A percentile compares a stretch with the other conserved stretches of the same genome.
These are phyloP conservation scores for Pardalotus punctatus DNA, from an alignment of 2,113 vertebrate genomes.

Conservation along the genomic window DNA sequence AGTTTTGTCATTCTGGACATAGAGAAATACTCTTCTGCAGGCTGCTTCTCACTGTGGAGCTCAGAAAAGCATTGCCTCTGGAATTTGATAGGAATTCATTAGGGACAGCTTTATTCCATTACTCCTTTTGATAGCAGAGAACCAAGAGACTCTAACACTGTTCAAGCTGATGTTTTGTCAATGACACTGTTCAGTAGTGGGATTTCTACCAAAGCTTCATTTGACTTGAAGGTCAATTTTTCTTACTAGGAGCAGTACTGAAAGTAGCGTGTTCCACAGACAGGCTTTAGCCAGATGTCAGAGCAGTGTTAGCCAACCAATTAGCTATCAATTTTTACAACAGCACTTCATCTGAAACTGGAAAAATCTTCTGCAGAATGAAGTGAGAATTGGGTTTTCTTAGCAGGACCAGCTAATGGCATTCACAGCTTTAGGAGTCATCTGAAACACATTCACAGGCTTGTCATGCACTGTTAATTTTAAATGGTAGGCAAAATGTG, in stretches of 20 bases:
- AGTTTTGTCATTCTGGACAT: not conserved
- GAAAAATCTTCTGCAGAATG: not conserved
- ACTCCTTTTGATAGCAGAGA: not conserved
- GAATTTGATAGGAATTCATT: slow-evolving; percentile 15
- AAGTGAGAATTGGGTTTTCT: not conserved
- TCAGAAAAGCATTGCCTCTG: slow-evolving; percentile 1
- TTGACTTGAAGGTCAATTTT: not conserved
- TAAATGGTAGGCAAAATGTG: not conserved
- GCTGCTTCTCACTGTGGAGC: not conserved
- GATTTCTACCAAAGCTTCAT: not conserved
- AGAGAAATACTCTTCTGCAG: not conserved
- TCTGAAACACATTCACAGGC: not conserved
- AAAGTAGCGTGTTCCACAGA: not conserved
- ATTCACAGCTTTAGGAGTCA: not conserved
- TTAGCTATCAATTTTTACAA: not conserved
- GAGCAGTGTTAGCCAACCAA: not conserved
- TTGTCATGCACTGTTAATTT: not conserved
- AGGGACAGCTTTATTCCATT: not conserved
- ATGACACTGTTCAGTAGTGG: not conserved
- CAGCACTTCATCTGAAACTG: not conserved
- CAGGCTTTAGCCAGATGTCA: not conserved
- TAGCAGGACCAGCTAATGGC: not conserved
- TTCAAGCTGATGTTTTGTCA: not conserved
- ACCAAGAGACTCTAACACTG: not conserved
- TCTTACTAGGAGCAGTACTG: not conserved